Evolutionary conservation across 1,140 invertebrate species (phyloP).

Genomic region (Bombus polaris): DNA sequence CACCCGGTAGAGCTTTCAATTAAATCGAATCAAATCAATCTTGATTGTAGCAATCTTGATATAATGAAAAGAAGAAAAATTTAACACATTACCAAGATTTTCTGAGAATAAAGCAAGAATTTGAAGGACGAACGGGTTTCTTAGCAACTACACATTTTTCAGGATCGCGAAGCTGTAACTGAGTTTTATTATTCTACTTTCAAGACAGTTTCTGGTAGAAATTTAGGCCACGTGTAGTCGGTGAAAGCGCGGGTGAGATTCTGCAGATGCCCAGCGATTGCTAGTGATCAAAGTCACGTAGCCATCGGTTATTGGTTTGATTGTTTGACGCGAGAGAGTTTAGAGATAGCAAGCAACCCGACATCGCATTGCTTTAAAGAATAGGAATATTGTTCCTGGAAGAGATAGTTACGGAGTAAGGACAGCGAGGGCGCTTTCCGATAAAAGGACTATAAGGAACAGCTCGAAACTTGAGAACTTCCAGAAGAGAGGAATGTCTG

Average conservation of each 20-base stretch:
- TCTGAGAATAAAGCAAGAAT: too few relatives aligned
- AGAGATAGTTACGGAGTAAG: background rate
- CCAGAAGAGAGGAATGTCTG: background rate
- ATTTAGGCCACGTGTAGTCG: background rate
- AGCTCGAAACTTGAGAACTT: background rate
- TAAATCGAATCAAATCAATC: constrained; percentile 54
- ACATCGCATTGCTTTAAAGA: background rate
- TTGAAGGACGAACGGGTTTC: too few relatives aligned
- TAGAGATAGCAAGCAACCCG: background rate
- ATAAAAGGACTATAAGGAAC: background rate
- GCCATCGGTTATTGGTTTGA: background rate
- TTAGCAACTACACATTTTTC: too few relatives aligned
- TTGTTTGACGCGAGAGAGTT: background rate
- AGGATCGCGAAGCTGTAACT: too few relatives aligned
- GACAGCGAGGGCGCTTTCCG: background rate
- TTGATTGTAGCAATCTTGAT: background rate
- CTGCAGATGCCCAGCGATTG: background rate
- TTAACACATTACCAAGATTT: background rate
- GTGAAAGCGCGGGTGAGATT: background rate
- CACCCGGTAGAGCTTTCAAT: constrained; percentile 51
- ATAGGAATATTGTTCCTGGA: background rate
- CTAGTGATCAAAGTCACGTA: background rate
- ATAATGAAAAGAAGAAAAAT: background rate
- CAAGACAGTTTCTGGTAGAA: background rate
- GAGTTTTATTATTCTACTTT: background rate